phyloP scores from a whole-genome alignment of 2,113 vertebrate genomes.

The Proterorhinus semilunaris region DNA sequence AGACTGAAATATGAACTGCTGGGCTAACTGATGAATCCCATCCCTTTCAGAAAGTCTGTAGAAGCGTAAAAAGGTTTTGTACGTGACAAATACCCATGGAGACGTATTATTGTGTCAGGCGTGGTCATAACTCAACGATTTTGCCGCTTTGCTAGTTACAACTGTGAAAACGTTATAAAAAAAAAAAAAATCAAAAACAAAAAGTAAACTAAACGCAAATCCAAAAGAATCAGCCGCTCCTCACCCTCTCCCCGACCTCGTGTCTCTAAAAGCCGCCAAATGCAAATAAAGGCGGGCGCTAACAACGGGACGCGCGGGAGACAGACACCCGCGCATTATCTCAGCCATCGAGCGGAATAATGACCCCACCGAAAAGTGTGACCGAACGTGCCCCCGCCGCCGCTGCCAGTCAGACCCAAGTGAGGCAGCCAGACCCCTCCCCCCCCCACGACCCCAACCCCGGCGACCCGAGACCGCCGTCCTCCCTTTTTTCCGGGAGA shows the following conservation, averaged over 20 bases:
- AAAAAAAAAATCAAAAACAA: no score
- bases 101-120: no score
- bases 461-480: slow-evolving; percentile 77
- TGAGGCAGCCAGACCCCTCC: slow-evolving; percentile 73
- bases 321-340: slow-evolving; percentile 77
- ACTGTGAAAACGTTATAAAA: no score
- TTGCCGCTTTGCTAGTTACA: no score
- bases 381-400: slow-evolving; percentile 45
- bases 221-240: background rate
- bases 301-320: slow-evolving; percentile 70
- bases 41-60: no score
- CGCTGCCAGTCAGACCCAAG: slow-evolving; percentile 38
- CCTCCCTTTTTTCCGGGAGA: slow-evolving; percentile 58
- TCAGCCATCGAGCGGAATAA: slow-evolving; percentile 81
- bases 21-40: no score
- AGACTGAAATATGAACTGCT: no score
- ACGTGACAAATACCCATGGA: no score
- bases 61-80: no score
- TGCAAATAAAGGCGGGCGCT: slow-evolving; percentile 52
- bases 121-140: no score
- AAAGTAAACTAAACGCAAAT: background rate
- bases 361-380: slow-evolving; percentile 70
- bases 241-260: slow-evolving; percentile 43
- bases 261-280: slow-evolving; percentile 42
- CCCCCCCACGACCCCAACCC: slow-evolving; percentile 35